Evolutionary conservation across 2,113 vertebrate genomes (phyloP).

Genomic region (Periophthalmodon schlosseri): DNA sequence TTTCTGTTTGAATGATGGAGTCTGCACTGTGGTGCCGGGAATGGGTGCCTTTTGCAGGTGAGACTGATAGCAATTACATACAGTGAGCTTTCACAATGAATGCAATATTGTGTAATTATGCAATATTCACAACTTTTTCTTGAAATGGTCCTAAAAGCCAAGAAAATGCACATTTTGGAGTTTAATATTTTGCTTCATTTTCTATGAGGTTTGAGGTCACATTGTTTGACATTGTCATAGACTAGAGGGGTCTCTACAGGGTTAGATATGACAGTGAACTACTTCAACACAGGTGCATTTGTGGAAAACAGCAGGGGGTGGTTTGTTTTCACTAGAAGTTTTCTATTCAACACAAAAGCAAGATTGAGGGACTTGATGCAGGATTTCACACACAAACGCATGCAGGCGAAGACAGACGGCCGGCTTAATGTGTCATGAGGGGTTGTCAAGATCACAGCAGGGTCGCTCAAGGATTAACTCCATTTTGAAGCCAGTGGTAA

Average conservation of each 20-base stretch:
- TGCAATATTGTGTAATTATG: background rate
- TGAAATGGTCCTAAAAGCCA: background rate
- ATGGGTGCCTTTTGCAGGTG: conserved; percentile 74
- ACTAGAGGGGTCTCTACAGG: background rate
- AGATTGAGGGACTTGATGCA: conserved; percentile 42
- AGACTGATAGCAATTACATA: conserved; percentile 5
- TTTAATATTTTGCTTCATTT: too few relatives aligned
- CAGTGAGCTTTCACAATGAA: too few relatives aligned
- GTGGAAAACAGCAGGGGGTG: background rate
- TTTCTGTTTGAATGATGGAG: conserved; percentile 72
- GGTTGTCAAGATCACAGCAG: conserved; percentile 63
- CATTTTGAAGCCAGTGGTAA: conserved; percentile 39
- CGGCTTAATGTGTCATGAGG: conserved; percentile 52
- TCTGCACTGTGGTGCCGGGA: conserved; percentile 68
- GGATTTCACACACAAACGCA: conserved; percentile 21
- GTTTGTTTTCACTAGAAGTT: conserved; percentile 28
- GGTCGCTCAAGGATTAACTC: conserved; percentile 58
- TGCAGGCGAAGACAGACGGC: conserved; percentile 41
- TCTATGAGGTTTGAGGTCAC: background rate
- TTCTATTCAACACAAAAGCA: conserved; percentile 41
- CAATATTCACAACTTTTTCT: background rate
- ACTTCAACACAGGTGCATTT: background rate
- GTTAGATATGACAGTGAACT: background rate
- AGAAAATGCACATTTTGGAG: too few relatives aligned
- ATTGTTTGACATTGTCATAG: too few relatives aligned